Percentiles rank a stretch among this genome's conserved stretches.
These are phyloP conservation scores for Urosaurus nigricauda DNA, from an alignment of 2,797 vertebrate species.

Conservation along the genomic window DNA sequence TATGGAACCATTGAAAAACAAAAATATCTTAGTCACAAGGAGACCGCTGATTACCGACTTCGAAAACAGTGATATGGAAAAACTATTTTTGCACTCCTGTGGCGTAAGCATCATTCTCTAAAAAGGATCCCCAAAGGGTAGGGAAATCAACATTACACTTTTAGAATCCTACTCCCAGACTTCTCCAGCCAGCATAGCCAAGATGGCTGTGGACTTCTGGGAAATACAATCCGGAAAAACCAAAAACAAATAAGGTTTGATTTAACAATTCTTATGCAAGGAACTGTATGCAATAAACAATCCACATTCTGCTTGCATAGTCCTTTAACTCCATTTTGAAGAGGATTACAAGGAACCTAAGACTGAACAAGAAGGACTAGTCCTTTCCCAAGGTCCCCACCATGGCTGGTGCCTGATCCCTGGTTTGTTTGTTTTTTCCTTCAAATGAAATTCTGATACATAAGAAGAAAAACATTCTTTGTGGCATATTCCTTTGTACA, in stretches of 20 bases:
- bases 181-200: too few relatives aligned
- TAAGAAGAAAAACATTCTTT: neutral
- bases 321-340: neutral
- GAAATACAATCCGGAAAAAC: too few relatives aligned
- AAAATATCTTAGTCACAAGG: slow-evolving; percentile 35
- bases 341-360: too few relatives aligned
- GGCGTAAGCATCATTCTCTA: neutral
- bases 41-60: slow-evolving; percentile 50
- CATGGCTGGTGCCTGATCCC: neutral
- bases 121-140: neutral
- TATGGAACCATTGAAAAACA: slow-evolving; percentile 60
- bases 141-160: neutral
- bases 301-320: neutral
- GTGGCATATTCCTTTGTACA: neutral
- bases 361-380: neutral
- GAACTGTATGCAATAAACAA: neutral
- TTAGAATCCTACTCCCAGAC: too few relatives aligned
- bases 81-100: neutral
- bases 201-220: too few relatives aligned
- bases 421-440: neutral
- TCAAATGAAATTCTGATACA: neutral
- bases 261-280: neutral
- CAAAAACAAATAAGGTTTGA: neutral
- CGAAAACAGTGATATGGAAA: slow-evolving; percentile 32
- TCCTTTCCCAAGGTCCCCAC: neutral